Evolutionary conservation across 2,888 invertebrate species (phyloP).

Genomic region (Pterobdella sp.): DNA sequence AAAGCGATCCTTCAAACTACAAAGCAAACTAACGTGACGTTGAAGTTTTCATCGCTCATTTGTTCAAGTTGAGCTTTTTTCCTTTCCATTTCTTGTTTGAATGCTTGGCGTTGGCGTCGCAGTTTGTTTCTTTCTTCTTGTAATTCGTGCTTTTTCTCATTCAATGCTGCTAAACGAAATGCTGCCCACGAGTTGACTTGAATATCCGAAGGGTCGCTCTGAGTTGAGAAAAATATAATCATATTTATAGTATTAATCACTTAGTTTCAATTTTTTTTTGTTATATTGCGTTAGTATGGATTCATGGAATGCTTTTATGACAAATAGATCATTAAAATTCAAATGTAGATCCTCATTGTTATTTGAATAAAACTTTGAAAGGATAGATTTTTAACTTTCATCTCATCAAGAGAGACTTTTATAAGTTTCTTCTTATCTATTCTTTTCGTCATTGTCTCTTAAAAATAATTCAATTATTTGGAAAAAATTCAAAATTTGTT

Average conservation of each 20-base stretch:
- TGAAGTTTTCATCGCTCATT: neutral
- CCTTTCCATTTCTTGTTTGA: constrained; percentile 23
- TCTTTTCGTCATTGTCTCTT: neutral
- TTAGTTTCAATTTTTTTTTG: neutral
- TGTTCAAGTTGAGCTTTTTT: neutral
- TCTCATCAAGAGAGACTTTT: constrained; percentile 7
- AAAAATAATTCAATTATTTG: neutral
- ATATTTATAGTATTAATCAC: neutral
- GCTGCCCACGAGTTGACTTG: constrained; percentile 23
- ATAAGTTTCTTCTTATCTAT: neutral
- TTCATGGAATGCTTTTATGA: neutral
- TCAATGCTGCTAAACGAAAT: constrained; percentile 17
- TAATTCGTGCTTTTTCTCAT: constrained; percentile 22
- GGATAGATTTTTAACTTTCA: no score
- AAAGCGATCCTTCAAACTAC: no score
- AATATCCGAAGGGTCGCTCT: constrained; percentile 25
- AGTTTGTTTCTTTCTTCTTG: constrained; percentile 13
- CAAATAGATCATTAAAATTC: neutral
- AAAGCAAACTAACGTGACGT: neutral
- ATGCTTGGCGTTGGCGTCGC: constrained; percentile 14
- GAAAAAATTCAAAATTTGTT: neutral
- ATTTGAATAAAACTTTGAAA: neutral
- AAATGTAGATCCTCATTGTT: neutral
- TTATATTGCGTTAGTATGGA: neutral
- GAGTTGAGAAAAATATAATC: neutral